phyloP scores from a whole-genome alignment of 2,888 invertebrate genomes.

The Hoplodrina blanda region DNA sequence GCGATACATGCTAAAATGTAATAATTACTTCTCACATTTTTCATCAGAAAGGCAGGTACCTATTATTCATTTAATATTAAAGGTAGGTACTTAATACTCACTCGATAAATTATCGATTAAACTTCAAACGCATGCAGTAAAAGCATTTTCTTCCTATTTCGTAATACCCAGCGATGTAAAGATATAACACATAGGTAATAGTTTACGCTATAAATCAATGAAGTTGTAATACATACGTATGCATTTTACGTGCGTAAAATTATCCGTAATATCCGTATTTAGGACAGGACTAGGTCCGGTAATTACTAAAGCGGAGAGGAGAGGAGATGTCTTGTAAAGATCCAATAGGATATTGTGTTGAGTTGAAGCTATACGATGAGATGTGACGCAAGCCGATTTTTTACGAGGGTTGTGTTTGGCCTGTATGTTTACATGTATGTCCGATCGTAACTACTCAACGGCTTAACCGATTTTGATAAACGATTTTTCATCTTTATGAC shows the following conservation, averaged over 20 bases:
- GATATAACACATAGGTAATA: slow-evolving; percentile 35
- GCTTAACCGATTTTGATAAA: no score
- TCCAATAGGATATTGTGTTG: no score
- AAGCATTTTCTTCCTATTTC: slow-evolving; percentile 41
- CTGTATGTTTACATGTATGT: no score
- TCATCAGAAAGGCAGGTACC: slow-evolving; percentile 16
- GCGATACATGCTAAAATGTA: no score
- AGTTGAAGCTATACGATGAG: no score
- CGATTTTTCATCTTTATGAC: no score
- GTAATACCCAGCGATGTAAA: slow-evolving; percentile 26
- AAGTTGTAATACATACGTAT: slow-evolving; percentile 4
- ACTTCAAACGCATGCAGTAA: slow-evolving; percentile 15
- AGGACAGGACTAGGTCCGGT: no score
- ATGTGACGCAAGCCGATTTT: no score
- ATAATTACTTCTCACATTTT: not conserved
- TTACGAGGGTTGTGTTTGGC: no score
- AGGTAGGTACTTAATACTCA: slow-evolving; percentile 3
- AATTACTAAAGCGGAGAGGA: no score
- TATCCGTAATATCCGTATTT: slow-evolving; percentile 6
- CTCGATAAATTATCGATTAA: slow-evolving; percentile 38
- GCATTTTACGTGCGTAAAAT: not conserved
- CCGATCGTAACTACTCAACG: no score
- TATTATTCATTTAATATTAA: slow-evolving; percentile 14
- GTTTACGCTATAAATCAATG: slow-evolving; percentile 30
- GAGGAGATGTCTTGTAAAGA: no score